Evolutionary conservation across 2,797 vertebrate species (phyloP), one percentile per base, ranked within the genome.

Genomic region (Mareca strepera): DNA sequence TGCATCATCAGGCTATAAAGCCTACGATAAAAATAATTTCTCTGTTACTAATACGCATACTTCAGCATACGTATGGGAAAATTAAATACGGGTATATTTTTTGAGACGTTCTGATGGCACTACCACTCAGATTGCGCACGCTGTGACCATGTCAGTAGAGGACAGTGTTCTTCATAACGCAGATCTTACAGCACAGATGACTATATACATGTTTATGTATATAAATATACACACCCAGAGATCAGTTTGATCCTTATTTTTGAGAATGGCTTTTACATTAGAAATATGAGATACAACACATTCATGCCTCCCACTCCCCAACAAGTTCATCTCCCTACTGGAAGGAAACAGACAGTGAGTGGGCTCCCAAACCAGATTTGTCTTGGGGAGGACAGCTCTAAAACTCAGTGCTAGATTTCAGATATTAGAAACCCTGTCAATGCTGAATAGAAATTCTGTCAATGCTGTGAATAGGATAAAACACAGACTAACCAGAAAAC

Each of bases 101-200:
- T 23, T 33, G 39, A 63, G 68, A 18, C 2, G 9, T 16, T 5
- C 60, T 9, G 10, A 18, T 6, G 14, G 43, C 56, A 17, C 37
- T 7, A 3, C 35, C 20, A 3, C 46, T 56, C 4, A 2, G 16
- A 35, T 50, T 9, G 8, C 3, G 35, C 5, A 12, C 11, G 6
- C 35, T 17, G 15, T 4, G 15, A 9, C 22, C 7, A 6, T 0
- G 13, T 29, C 37, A 37, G 13, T 2, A 6, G 56, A 29, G 60
- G 35, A 11, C 17, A 44, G 17, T 0, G 14, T 2, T 29, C 33
- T 43, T 46, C 20, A 0, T 0, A 6, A 4, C 14, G 7, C n/a
- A 22, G 75, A 20, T 4, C 53, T 12, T 5, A 6, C 1, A 41
- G 70, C 48, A 28, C 17, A 31, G 67, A 8, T 48, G 29, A 20